These are phyloP conservation scores for Leptura quadrifasciata DNA, from an alignment of 2,888 invertebrate genomes.

Conservation along the genomic window DNA sequence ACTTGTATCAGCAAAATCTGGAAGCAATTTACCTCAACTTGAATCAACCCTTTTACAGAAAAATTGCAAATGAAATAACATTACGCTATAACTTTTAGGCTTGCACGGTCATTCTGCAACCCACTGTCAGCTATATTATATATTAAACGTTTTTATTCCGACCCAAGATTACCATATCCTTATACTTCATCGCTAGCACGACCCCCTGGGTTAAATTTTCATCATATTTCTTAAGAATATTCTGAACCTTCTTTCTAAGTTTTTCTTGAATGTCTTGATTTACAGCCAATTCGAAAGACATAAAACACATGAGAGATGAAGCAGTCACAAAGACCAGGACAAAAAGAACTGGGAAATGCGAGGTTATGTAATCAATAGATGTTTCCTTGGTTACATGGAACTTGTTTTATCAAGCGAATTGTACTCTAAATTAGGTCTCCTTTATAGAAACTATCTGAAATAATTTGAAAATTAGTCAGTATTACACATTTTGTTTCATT, in stretches of 20 bases:
- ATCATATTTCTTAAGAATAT: slow-evolving; percentile 38
- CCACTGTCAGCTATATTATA: slow-evolving; percentile 30
- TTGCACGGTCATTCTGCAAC: not conserved
- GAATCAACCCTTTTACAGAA: not conserved
- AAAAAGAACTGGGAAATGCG: slow-evolving; percentile 15
- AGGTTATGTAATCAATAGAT: slow-evolving; percentile 34
- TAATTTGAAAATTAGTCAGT: not conserved
- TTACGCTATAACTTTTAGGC: not conserved
- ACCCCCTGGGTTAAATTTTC: slow-evolving; percentile 38
- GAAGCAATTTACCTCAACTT: not conserved
- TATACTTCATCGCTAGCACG: slow-evolving; percentile 20
- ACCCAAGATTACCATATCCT: slow-evolving; percentile 36
- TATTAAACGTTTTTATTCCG: slow-evolving; percentile 37
- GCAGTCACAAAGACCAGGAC: slow-evolving; percentile 35
- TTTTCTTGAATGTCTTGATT: slow-evolving; percentile 32
- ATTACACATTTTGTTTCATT: too few relatives aligned
- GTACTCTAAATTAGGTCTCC: not conserved
- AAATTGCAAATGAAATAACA: slow-evolving; percentile 2
- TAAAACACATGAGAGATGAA: slow-evolving; percentile 41
- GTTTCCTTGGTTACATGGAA: slow-evolving; percentile 11
- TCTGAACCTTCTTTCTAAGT: slow-evolving; percentile 20
- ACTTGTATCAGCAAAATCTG: not conserved
- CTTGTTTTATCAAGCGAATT: not conserved
- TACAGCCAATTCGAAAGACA: slow-evolving; percentile 41
- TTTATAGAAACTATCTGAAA: not conserved